A percentile compares a stretch with the other conserved stretches of the same genome.
Evolutionary conservation across 2,797 vertebrate genomes (phyloP).

Genomic region (Lateolabrax maculatus): DNA sequence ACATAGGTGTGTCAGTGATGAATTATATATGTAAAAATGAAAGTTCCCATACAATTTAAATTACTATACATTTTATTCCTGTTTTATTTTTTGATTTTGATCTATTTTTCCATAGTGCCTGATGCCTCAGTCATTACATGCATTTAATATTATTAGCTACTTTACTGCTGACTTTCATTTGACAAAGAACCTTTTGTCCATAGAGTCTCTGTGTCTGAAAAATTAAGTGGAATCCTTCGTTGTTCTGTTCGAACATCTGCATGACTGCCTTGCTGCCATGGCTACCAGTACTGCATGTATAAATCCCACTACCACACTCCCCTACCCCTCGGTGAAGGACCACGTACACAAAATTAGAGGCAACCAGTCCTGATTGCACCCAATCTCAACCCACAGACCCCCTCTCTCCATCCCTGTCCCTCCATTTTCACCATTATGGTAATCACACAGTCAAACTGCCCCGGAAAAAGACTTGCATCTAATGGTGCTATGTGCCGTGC

Average conservation of each 20-base stretch:
- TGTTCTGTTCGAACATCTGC: slow-evolving; percentile 32
- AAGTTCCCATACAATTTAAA: background rate
- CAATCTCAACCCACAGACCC: slow-evolving; percentile 11
- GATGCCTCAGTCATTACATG: background rate
- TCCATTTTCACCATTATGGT: slow-evolving; percentile 65
- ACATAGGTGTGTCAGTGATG: background rate
- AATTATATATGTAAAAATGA: background rate
- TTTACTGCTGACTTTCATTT: background rate
- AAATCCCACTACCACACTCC: slow-evolving; percentile 16
- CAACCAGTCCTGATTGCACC: slow-evolving; percentile 38
- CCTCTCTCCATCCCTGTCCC: slow-evolving; percentile 2
- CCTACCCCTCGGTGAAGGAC: background rate
- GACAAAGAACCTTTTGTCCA: slow-evolving; percentile 23
- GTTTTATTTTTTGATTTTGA: too few species aligned
- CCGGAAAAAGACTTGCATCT: slow-evolving; percentile 51
- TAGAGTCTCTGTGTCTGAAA: background rate
- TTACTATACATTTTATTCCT: background rate
- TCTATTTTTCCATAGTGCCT: background rate
- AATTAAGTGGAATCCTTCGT: background rate
- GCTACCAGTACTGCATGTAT: slow-evolving; percentile 40
- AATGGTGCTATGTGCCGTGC: slow-evolving; percentile 54
- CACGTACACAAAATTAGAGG: slow-evolving; percentile 29
- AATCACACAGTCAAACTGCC: slow-evolving; percentile 60
- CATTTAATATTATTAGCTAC: background rate
- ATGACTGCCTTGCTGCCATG: slow-evolving; percentile 46